Percentiles rank a stretch among this genome's conserved stretches.
phyloP scores from a whole-genome alignment of 1,140 invertebrate genomes.

The Lepidurus couesii region DNA sequence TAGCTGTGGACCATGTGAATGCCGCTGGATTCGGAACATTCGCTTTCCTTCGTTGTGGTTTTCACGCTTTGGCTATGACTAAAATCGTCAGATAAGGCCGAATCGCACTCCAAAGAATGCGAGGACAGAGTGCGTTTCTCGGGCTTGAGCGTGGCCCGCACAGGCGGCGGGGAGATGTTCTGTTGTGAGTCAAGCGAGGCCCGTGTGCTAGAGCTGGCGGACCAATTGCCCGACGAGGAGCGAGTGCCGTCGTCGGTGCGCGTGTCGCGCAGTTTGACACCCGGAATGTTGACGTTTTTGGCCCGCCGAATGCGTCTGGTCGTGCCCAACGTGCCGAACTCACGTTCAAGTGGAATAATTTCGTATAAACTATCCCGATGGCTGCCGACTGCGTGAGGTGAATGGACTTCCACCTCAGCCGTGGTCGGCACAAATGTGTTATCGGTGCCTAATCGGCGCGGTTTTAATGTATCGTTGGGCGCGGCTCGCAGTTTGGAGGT shows the following conservation, averaged over 20 bases:
- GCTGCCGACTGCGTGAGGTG: constrained; percentile 16
- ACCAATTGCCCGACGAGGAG: constrained; percentile 90
- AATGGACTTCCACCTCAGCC: constrained; percentile 11
- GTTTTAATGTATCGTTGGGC: constrained; percentile 24
- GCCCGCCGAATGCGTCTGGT: background rate
- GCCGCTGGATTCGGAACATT: constrained; percentile 37
- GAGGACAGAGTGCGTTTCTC: constrained; percentile 25
- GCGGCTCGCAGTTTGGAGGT: constrained; percentile 24
- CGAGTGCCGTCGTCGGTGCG: constrained; percentile 67
- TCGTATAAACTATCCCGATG: constrained; percentile 32
- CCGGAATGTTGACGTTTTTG: background rate
- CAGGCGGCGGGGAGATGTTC: constrained; percentile 39
- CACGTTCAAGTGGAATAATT: constrained; percentile 25
- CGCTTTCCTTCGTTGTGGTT: constrained; percentile 31
- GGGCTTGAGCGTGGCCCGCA: constrained; percentile 27
- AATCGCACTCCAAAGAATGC: constrained; percentile 33
- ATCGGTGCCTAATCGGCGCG: constrained; percentile 29
- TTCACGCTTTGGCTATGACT: constrained; percentile 38
- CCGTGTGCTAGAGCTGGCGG: constrained; percentile 78
- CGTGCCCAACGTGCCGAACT: constrained; percentile 32
- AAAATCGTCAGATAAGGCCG: constrained; percentile 41
- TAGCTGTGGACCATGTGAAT: constrained; percentile 36
- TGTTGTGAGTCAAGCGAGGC: constrained; percentile 55
- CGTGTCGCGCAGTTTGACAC: constrained; percentile 59
- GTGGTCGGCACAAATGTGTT: constrained; percentile 29